Evolutionary conservation across 1,140 invertebrate species (phyloP), one percentile per base, ranked within the genome.

Genomic region (Brachionus paranguensis): DNA sequence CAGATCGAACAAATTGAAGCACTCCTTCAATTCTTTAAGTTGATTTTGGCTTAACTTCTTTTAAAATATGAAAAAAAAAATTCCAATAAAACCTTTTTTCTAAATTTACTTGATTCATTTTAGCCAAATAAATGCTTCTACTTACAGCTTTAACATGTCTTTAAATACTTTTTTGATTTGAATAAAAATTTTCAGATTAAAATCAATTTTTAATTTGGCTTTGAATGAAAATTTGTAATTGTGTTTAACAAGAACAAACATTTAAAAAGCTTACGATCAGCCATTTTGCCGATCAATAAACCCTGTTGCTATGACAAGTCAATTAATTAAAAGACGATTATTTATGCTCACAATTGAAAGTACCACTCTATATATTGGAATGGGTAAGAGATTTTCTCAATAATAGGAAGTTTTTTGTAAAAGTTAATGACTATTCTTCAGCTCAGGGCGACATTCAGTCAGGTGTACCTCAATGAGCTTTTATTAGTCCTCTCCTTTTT

Each of bases 1-100:
- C 27, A 3, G 17, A 37, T 83, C 79, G 68, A 83, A 83, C 8
- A 83, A 43, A 68, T 83, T 27, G 45, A 83, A 83, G 29, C 55
- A 65, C 11, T 83, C 60, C 8, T 37, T 33, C 12, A 83, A 27
- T 24, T 83, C 79, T 68, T 37, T 60, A 2, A 72, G 10, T 24
- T 64, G 60, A 27, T 64, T 64, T 64, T 64, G 60, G 17, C 60
- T 64, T 20, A 64, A 64, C 27, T 64, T 64, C 60, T 64, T 10
- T 24, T 11, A 14, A 20, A 60, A 3, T 60, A 60, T 12, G 2
- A 1, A 3, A 47, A 47, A 47, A 47, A 47, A 47, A 47, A 47
- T 4, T 47, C 11, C 6, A 14, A 3, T 47, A 12, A 47, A 47
- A 12, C 14, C 45, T 47, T 47, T 12, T 1, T n/a, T 47, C 12